Base-by-base conservation (phyloP, 2,113 vertebrate genomes). In the Anarhynchus alexandrinus region DNA sequence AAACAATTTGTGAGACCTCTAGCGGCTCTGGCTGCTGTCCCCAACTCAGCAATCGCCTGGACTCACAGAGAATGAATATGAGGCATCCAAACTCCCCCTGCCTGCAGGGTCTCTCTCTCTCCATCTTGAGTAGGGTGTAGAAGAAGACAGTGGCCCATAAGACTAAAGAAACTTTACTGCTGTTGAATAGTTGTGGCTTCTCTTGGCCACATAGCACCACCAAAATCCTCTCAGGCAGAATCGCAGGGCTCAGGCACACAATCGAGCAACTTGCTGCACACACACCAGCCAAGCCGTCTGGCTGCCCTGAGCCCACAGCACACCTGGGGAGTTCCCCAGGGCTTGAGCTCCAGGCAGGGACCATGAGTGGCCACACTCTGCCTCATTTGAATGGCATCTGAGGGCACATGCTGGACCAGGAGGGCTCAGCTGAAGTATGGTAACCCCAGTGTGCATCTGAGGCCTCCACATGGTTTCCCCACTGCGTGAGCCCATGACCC, bases 341-440 rank as follows among this genome's bases (percentile, higher is more conserved):
- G 57, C 54, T 55, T 2, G 1, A 59, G 36, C n/a, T 67, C 34
- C 30, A 32, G 22, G 36, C 55, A 74, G 61, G 59, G 30, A 61
- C 6, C 7, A 15, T 29, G 25, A 66, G n/a, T 1, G 2, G 80
- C 58, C 36, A 27, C 34, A 45, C 4, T 0, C 1, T 0, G 0
- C 25, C n/a, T 79, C 20, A 11, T 8, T 4, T 43, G 21, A 58
- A 47, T 9, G 10, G 6, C 51, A 26, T 21, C 54, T 27, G 15
- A 86, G 58, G 49, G 40, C 18, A 51, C 52, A 6, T 10, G 26
- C 34, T 82, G 42, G 25, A 49, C 55, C 59, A 71, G 32, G 22
- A 86, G 59, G 30, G 12, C 77, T 95, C 59, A 72, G 66, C 62
- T 72, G 13, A 80, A 47, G 25, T 25, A 12, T 5, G 13, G 29